Conservation (phyloP, 2,113 vertebrate genomes). For the Desmodus rotundus region DNA sequence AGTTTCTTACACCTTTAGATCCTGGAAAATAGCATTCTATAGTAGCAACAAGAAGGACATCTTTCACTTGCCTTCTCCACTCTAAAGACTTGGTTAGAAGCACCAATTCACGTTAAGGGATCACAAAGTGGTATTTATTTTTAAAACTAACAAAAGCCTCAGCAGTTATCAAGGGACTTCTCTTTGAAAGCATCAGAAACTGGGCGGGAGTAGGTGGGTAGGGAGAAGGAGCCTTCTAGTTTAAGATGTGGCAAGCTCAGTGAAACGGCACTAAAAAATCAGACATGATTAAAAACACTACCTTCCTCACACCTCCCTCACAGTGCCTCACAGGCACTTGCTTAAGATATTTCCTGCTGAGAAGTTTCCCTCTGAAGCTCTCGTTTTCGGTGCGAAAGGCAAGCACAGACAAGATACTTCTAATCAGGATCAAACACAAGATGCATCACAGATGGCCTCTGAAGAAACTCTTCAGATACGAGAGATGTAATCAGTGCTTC, state of each 20-base stretch:
- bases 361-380: background rate
- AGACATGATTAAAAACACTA: background rate
- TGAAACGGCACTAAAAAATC: background rate
- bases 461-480: background rate
- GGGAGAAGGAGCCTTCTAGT: background rate
- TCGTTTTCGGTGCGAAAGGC: background rate
- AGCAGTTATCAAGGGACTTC: constrained; percentile 8
- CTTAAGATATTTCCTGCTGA: background rate
- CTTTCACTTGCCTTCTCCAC: background rate
- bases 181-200: constrained; percentile 42
- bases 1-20: constrained; percentile 44
- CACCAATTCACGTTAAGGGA: background rate
- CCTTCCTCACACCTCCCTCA: background rate
- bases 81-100: background rate
- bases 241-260: constrained; percentile 15
- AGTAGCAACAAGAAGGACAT: constrained; percentile 1
- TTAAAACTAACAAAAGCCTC: constrained; percentile 40
- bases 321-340: background rate
- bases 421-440: background rate
- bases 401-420: background rate
- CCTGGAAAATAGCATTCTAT: background rate
- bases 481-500: background rate
- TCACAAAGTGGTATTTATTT: background rate
- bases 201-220: background rate
- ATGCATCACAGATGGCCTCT: background rate